Evolutionary conservation across 2,797 vertebrate genomes (phyloP).

Genomic region (Onychomys arenicola): DNA sequence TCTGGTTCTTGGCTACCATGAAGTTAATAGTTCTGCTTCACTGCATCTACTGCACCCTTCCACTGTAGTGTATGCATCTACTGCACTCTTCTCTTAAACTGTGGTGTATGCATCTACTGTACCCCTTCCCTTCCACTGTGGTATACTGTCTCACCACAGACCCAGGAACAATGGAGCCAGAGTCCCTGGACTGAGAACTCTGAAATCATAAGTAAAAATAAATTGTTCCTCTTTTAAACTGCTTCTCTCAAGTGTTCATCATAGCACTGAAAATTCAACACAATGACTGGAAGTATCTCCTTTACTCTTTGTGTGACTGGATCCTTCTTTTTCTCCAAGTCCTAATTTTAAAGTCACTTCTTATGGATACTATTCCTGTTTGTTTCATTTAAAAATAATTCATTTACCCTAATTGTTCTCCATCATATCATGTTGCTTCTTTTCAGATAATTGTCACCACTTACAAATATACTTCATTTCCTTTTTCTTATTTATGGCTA

Average conservation of each 20-base stretch:
- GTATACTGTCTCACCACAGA: not conserved
- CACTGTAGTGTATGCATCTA: no score
- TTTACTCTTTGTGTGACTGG: not conserved
- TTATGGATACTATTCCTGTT: not conserved
- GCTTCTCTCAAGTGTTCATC: not conserved
- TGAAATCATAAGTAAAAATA: not conserved
- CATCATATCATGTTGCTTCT: not conserved
- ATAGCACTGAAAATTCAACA: not conserved
- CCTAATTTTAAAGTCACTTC: slow-evolving; percentile 6
- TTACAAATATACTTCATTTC: slow-evolving; percentile 23
- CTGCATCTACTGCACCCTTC: no score
- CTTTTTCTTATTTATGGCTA: slow-evolving; percentile 56
- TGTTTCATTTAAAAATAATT: not conserved
- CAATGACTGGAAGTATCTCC: not conserved
- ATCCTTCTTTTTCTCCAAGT: not conserved
- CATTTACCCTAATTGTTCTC: not conserved
- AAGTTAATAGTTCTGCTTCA: not conserved
- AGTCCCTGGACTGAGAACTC: not conserved
- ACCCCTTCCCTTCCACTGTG: no score
- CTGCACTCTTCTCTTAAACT: no score
- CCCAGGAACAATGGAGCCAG: not conserved
- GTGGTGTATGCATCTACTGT: no score
- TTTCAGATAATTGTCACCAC: not conserved
- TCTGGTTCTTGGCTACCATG: not conserved
- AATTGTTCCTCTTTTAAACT: not conserved